These are phyloP conservation scores for Gallinago undulata DNA, from an alignment of 2,113 vertebrate species.

Conservation along the genomic window DNA sequence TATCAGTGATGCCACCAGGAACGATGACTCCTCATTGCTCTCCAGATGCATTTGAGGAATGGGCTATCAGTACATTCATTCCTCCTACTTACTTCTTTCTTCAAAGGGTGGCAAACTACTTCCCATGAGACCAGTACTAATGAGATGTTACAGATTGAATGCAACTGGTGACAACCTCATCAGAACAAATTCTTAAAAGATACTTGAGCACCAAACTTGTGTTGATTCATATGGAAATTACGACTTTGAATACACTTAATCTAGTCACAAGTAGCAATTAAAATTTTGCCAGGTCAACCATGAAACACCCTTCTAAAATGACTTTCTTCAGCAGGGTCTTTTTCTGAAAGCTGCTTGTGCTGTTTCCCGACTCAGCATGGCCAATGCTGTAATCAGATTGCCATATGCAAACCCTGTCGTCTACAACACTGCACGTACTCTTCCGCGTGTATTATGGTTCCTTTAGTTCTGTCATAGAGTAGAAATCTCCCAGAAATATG, in stretches of 20 bases:
- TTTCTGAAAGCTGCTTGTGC: neutral
- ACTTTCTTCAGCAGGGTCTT: neutral
- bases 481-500: neutral
- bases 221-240: neutral
- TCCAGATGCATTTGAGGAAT: neutral
- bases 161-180: neutral
- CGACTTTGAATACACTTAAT: neutral
- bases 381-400: neutral
- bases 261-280: neutral
- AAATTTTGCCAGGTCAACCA: neutral
- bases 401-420: neutral
- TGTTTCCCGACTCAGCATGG: neutral
- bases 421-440: neutral
- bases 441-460: fast-evolving
- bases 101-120: neutral
- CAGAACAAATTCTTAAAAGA: neutral
- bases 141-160: neutral
- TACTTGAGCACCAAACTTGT: neutral
- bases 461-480: neutral
- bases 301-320: neutral
- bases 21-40: neutral
- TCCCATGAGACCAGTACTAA: neutral
- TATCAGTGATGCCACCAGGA: neutral
- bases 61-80: neutral
- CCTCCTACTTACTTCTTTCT: neutral